Base-by-base conservation (phyloP, 2,113 vertebrate genomes). In the Micronycteris hirsuta region DNA sequence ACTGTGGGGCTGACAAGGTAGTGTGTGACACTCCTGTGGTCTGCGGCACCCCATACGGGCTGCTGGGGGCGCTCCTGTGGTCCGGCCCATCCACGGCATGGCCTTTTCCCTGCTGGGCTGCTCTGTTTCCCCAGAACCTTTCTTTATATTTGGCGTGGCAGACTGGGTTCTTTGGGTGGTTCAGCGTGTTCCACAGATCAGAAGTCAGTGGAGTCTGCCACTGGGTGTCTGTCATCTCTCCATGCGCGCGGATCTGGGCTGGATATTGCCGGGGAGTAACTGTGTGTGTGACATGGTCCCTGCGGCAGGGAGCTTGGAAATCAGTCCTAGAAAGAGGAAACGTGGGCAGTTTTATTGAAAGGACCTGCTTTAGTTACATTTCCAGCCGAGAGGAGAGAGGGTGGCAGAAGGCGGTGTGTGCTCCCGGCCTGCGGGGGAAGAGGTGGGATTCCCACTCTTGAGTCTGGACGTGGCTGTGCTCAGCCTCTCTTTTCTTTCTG, bases 241-340 rank as follows among this genome's bases (percentile, higher is more conserved):
- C 58, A 9, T 45, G 88, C 49, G 84, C 58, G 84, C 28, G 5
- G 61, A 7, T 26, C 86, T 71, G 83, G 86, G 26, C 56, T 52
- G 2, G 24, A 28, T 20, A 43, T 76, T 71, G 1, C 6, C 10
- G 63, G 38, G 26, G 9, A 36, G 47, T 63, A 45, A 22, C 13
- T 22, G 10, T 61, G 12, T 3, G 8, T 26, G 74, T 11, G 41
- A 63, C 58, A 1, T 8, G 19, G 16, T 70, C 17, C 45, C 70
- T 78, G 74, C 41, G 38, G n/a, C 71, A 47, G 17, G 81, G 41
- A 80, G 36, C 80, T 84, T 74, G 19, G 65, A 54, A 52, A n/a
- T 36, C 54, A 86, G 56, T 76, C 81, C 76, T 61, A 45, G 83
- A 77, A 58, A 56, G 90, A 80, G 76, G 58, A 77, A 68, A 63